Evolutionary conservation across 2,797 vertebrate genomes (phyloP), one percentile per base, ranked within the genome.

Genomic region (Bryconaethiops microstoma): DNA sequence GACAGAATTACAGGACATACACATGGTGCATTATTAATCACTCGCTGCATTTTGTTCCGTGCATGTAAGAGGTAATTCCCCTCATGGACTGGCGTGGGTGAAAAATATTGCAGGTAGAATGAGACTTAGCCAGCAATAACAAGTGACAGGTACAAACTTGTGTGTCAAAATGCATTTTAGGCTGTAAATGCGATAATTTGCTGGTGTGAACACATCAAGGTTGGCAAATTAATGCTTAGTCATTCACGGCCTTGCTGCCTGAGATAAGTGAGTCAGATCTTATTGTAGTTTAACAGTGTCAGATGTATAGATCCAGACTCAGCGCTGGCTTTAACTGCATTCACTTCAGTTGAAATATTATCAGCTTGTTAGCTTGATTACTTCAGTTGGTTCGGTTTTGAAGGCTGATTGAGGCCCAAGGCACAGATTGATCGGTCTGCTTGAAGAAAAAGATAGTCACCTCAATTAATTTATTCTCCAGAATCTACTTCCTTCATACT

Each of bases 161-260:
- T 76, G 78, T 77, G 60, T 71, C 86, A 77, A 19, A 5, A 21
- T 79, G 25, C 55, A 77, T 88, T 88, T 90, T 75, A 77, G 81
- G 70, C 85, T 29, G 85, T 82, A 77, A 87, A 91, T 87, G 87
- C 86, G 86, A 73, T 88, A 88, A 89, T 83, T 68, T 74, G 83
- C 42, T 3, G 35, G 67, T 29, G 23, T 39, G 59, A 73, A 75
- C 12, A 19, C 52, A 65, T 29, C 55, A n/a, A 57, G 7, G 21
- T 10, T 8, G 67, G 42, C 39, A 50, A 79, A 68, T 52, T 17
- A 83, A 76, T 29, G 12, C 70, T 78, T 64, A 73, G 54, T 73
- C 67, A 62, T 63, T 78, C 12, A 2, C 13, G 29, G 39, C 2
- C 19, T 45, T 62, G 29, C 52, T 59, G 29, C 19, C 62, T 45